Evolutionary conservation across 2,888 invertebrate genomes (phyloP), one percentile per base, ranked within the genome.

Genomic region (Caenorhabditis sp.): DNA sequence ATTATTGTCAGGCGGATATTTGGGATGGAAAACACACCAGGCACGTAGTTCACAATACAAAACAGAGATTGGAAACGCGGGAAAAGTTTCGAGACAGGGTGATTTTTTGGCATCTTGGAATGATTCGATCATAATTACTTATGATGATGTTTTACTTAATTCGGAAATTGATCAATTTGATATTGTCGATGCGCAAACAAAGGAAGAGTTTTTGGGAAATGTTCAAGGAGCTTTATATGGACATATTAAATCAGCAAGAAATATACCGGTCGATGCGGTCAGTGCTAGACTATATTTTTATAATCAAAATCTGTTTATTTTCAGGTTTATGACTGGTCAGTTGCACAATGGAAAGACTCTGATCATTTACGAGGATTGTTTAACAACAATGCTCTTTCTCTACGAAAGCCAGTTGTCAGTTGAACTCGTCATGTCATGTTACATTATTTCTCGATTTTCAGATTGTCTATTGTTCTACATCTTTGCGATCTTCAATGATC

Each of bases 161-260:
- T 77, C 84, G 17, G 83, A 85, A 63, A 72, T 78, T 26, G 66
- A 76, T 21, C 78, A 66, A n/a, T 80, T 67, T 51, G 84, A 85
- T 66, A 74, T 86, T 1, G 82, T 86, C 23, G 86, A 86, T 76
- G 86, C 85, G 6, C 86, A 86, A 51, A 78, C 81, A 10, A 78
- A 76, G 57, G 84, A 85, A 78, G 84, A 84, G 53, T 84, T 73
- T 53, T 65, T 77, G 27, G 83, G 84, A 19, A 75, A 68, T 17
- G 75, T 73, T 14, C 63, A 70, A 24, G 84, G 83, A 50, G 83
- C 82, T n/a, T 69, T 86, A 4, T 84, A 78, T 61, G 86, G 86
- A 14, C 86, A 86, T 65, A 86, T 86, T 50, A 76, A 80, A 49
- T 77, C 78, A 17, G 83, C 86, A 8, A 66, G 79, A 5, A 85